phyloP scores from a whole-genome alignment of 2,888 invertebrate species.

The Mythimna ferrago region DNA sequence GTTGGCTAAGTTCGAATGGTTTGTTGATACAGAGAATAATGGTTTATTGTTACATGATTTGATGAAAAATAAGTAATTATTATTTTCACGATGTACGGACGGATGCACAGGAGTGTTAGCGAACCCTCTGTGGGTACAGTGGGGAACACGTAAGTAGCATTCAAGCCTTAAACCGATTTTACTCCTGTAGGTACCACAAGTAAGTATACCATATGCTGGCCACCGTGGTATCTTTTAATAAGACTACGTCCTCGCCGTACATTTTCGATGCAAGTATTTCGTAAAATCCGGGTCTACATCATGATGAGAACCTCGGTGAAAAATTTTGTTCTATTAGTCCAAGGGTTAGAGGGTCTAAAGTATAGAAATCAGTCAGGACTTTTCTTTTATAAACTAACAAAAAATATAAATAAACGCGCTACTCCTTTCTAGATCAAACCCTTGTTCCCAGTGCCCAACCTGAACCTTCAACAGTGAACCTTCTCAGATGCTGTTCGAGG shows the following conservation, averaged over 20 bases:
- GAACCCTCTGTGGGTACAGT: slow-evolving; percentile 80
- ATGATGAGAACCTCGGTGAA: too few relatives aligned
- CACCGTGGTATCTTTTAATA: not conserved
- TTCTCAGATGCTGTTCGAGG: not conserved
- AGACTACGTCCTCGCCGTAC: not conserved
- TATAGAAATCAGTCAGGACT: not conserved
- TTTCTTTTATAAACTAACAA: not conserved
- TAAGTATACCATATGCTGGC: not conserved
- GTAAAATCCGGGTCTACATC: not conserved
- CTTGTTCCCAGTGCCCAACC: not conserved
- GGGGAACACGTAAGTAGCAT: slow-evolving; percentile 69
- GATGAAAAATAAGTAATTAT: not conserved
- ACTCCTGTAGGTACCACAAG: not conserved
- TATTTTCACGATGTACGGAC: slow-evolving; percentile 16
- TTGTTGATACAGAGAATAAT: slow-evolving; percentile 4
- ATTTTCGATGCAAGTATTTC: not conserved
- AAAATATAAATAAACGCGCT: too few relatives aligned
- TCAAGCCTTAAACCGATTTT: not conserved
- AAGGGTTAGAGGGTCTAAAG: too few relatives aligned
- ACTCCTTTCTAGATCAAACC: not conserved
- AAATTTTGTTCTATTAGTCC: too few relatives aligned
- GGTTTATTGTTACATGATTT: not conserved
- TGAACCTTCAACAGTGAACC: not conserved
- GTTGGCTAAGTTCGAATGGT: slow-evolving; percentile 37
- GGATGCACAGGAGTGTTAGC: slow-evolving; percentile 78